Base-by-base conservation (phyloP, 2,797 vertebrate species). In the Lateolabrax maculatus region DNA sequence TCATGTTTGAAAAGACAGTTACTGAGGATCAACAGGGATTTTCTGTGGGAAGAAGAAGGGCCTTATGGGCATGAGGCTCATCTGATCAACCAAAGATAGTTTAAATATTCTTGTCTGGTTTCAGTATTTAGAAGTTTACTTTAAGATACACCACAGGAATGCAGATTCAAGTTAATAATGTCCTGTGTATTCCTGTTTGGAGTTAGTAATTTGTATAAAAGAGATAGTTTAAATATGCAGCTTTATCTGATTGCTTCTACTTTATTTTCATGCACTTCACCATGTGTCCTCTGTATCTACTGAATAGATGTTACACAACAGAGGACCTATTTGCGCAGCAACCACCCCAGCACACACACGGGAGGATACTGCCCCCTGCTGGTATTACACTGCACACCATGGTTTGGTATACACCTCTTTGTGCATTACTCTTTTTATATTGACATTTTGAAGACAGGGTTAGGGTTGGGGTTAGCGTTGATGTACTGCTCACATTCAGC, bases 281-380 rank as follows among this genome's bases (percentile, higher is more conserved):
- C 46, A 57, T 53, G 68, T 49, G 49, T 71, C 10, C 44, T 43
- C 62, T 57, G 62, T 71, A 36, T 77, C 36, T 49, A 1, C 48
- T 62, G 43, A 34, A 44, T 0, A 19, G 27, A 43, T 7, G 78
- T 87, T 90, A 77, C 23, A 0, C 68, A 84, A 85, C 74, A 36
- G 34, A 61, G 37, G 52, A 44, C 29, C 36, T 12, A 31, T 18
- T 43, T 27, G 11, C 71, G 9, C 48, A 39, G 43, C 0, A 13
- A 34, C 13, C 5, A 0, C 27, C 21, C 13, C 19, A 12, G n/a
- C 11, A 7, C 58, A 79, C 39, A 23, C 5, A 27, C 75, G 65
- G 89, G 34, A 31, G 56, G 37, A 83, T 3, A 68, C 79, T 70
- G 90, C 91, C 90, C 76, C 81, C 90, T 83, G 87, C 94, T n/a